Base-by-base conservation (phyloP, 2,797 vertebrate genomes). In the Chaenodraco wilsoni region DNA sequence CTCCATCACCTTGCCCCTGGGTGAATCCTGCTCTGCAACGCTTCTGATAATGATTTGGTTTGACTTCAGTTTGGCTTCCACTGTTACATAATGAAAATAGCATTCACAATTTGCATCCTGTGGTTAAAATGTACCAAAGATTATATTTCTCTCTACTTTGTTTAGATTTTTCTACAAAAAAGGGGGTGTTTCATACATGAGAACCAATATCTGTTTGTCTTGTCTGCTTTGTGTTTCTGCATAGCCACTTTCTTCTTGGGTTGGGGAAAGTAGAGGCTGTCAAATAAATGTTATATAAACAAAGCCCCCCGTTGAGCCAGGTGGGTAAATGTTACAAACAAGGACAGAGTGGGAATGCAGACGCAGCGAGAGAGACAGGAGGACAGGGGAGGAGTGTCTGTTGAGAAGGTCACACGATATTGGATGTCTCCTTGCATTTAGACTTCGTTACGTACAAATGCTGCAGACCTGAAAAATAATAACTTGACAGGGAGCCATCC, bases 331-430 rank as follows among this genome's bases (percentile, higher is more conserved):
- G 64, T 70, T 65, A 66, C 57, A 63, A 58, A 71, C 72, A 75
- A 58, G 57, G 66, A 76, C 62, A 66, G 63, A 77, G 40, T 60
- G 51, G 43, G 60, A 77, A 65, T 59, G 61, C 21, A 63, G 43
- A 51, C 5, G 66, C 44, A 69, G 49, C 67, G 27, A 56, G 62
- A 31, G 48, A 64, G 59, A 62, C 27, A 12, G 23, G 63, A 15
- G 56, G 56, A 71, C 51, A 60, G 71, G 45, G 37, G 50, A 68
- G 48, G 61, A 57, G 54, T 75, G 74, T 83, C 73, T 81, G 72
- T 43, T 69, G 66, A 86, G 87, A 91, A 92, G 90, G 89, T 91
- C 88, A 89, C n/a, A 31, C 77, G 63, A 67, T 87, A 87, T 89
- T 88, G 89, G 71, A 89, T 82, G 87, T 87, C 84, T 87, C 56